Evolutionary conservation across 2,888 invertebrate species (phyloP).

Genomic region (Rhagonycha fulva): DNA sequence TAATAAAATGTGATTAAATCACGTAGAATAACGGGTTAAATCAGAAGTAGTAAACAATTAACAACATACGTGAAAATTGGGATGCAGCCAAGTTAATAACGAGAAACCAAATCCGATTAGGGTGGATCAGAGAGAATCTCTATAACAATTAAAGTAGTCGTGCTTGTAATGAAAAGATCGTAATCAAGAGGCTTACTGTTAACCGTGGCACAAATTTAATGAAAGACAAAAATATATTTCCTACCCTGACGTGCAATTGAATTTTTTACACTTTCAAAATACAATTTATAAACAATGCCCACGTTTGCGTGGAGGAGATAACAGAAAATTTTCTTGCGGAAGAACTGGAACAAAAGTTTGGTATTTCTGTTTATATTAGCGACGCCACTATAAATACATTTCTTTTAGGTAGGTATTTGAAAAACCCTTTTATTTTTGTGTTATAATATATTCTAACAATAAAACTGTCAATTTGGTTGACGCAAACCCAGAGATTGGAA

Average conservation of each 20-base stretch:
- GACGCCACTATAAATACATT: not conserved
- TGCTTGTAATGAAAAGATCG: not conserved
- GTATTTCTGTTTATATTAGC: not conserved
- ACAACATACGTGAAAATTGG: conserved; percentile 2
- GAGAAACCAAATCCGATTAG: not conserved
- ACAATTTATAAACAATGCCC: not conserved
- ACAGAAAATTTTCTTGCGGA: not conserved
- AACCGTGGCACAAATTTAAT: not conserved
- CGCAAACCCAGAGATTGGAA: not conserved
- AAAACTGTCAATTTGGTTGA: not conserved
- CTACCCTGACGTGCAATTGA: not conserved
- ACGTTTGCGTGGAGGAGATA: not conserved
- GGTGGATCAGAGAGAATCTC: not conserved
- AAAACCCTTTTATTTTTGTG: not conserved
- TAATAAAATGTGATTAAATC: not conserved
- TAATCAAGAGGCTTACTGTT: not conserved
- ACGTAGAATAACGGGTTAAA: not conserved
- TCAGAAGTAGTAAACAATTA: not conserved
- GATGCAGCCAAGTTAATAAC: not conserved
- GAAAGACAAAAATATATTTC: not conserved
- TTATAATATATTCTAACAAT: not conserved
- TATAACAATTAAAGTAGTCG: not conserved
- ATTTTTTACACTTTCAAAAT: not conserved
- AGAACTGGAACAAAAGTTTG: not conserved
- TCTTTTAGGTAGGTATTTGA: not conserved